Conservation (phyloP, 2,113 vertebrate species). For the Spermophilus dauricus region DNA sequence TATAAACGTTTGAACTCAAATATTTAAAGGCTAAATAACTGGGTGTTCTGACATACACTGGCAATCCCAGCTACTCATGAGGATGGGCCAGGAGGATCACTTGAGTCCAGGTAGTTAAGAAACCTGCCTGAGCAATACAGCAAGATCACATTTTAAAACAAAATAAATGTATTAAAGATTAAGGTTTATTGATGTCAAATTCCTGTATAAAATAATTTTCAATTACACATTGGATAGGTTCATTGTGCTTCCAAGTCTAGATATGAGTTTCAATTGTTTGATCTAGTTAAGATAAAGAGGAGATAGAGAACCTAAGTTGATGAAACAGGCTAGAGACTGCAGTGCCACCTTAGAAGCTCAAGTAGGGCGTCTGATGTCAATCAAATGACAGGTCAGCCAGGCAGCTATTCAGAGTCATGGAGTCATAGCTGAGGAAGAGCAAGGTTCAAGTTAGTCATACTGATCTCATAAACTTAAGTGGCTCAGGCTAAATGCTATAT, state of each 20-base stretch:
- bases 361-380: neutral
- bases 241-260: neutral
- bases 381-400: neutral
- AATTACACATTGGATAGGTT: neutral
- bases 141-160: neutral
- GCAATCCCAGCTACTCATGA: neutral
- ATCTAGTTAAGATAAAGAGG: neutral
- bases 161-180: neutral
- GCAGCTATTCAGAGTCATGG: neutral
- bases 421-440: neutral
- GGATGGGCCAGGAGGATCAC: neutral
- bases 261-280: neutral
- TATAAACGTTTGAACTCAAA: neutral
- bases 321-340: neutral
- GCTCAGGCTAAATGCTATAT: neutral
- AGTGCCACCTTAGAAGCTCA: neutral
- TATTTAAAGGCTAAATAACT: neutral
- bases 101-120: neutral
- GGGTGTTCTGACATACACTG: neutral
- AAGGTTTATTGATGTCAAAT: neutral
- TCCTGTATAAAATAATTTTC: slow-evolving; percentile 47
- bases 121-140: neutral
- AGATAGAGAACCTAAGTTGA: neutral
- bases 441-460: neutral
- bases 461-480: neutral